Conservation (phyloP, 2,797 vertebrate genomes). For the Margarornis squamiger region DNA sequence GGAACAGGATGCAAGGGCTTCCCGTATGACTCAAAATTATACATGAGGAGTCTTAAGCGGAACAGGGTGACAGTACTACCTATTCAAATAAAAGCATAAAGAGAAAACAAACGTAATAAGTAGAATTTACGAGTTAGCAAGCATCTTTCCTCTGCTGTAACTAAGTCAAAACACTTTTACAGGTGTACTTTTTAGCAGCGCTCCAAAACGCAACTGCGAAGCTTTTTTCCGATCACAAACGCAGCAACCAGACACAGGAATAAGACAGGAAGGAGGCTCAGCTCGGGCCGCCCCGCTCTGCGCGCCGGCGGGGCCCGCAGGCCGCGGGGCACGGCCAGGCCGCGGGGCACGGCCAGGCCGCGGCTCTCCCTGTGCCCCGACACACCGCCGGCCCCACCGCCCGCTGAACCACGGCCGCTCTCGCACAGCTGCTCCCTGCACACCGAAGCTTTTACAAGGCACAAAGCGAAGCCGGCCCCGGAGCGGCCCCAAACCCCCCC, state of each 20-base stretch:
- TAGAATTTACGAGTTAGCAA: not conserved
- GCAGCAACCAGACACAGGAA: not conserved
- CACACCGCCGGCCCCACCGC: too few relatives aligned
- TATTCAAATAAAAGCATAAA: not conserved
- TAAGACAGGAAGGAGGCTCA: not conserved
- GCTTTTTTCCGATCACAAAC: not conserved
- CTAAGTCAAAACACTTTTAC: not conserved
- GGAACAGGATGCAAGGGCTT: not conserved
- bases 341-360: too few relatives aligned
- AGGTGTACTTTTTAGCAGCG: not conserved
- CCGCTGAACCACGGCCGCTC: too few relatives aligned
- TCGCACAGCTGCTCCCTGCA: too few relatives aligned
- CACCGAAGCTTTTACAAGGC: too few relatives aligned
- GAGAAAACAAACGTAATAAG: not conserved
- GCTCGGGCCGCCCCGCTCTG: too few relatives aligned
- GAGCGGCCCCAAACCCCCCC: not conserved
- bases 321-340: too few relatives aligned
- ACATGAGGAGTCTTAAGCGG: not conserved
- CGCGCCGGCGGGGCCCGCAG: too few relatives aligned
- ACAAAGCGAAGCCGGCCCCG: not conserved
- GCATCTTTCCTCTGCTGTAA: not conserved
- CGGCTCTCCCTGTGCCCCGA: too few relatives aligned
- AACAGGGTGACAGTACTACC: not conserved
- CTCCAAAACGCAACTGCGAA: accelerated
- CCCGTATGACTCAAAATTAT: not conserved